phyloP scores from a whole-genome alignment of 2,113 vertebrate genomes.

The Sinosuthora webbiana region DNA sequence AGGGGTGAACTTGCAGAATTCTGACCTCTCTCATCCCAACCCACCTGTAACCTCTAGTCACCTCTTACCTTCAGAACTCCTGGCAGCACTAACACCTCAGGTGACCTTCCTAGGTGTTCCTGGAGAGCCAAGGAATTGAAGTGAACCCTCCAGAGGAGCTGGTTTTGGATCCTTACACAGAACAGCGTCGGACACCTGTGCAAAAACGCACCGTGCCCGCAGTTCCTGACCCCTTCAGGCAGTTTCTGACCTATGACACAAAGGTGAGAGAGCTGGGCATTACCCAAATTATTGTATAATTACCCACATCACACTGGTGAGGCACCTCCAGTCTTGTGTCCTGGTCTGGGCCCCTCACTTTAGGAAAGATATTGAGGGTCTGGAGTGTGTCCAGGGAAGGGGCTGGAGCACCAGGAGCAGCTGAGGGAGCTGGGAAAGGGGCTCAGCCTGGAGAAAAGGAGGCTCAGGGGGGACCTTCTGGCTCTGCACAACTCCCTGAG shows the following conservation, averaged over 20 bases:
- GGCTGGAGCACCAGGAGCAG: fast-evolving
- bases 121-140: conserved; percentile 90
- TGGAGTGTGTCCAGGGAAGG: neutral
- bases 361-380: neutral
- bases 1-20: neutral
- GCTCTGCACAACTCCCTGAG: neutral
- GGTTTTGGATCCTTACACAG: conserved; percentile 80
- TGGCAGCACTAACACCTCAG: neutral
- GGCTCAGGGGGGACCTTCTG: neutral
- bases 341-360: neutral
- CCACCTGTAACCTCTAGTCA: neutral
- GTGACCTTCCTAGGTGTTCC: conserved; percentile 78
- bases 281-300: neutral
- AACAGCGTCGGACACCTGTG: conserved; percentile 43
- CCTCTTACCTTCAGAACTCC: neutral
- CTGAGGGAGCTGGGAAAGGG: neutral
- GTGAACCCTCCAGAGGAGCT: conserved; percentile 84
- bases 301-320: neutral
- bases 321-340: neutral
- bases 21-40: neutral
- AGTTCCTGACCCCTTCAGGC: conserved; percentile 75
- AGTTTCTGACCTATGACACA: conserved; percentile 87
- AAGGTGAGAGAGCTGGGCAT: conserved; percentile 74
- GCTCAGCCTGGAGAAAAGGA: neutral
- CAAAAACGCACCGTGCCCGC: conserved; percentile 66